A percentile compares a stretch with the other conserved stretches of the same genome.
Evolutionary conservation across 1,140 invertebrate species (phyloP).

Genomic region (Anagrus nilaparvatae): DNA sequence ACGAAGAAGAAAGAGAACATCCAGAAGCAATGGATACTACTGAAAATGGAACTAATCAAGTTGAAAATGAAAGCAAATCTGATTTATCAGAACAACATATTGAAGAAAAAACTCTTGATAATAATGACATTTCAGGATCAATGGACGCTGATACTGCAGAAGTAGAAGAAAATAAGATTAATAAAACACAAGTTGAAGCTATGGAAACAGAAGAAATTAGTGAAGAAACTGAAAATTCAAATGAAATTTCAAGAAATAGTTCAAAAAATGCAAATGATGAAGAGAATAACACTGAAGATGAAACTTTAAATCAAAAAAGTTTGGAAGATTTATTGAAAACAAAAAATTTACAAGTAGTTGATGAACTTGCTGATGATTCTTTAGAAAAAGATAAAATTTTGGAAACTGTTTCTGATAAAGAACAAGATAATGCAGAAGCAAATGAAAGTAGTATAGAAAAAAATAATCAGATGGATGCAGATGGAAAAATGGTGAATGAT

Average conservation of each 20-base stretch:
- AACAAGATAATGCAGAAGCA: slow-evolving; percentile 10
- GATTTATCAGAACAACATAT: slow-evolving; percentile 4
- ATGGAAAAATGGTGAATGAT: neutral
- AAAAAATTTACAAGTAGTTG: slow-evolving; percentile 18
- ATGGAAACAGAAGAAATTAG: neutral
- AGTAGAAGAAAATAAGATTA: slow-evolving; percentile 3
- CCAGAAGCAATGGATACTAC: too few relatives aligned
- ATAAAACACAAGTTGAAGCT: slow-evolving; percentile 2
- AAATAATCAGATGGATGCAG: neutral
- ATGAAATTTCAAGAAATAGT: neutral
- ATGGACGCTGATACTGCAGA: neutral
- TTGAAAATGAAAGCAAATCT: neutral
- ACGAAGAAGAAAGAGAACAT: slow-evolving; percentile 1
- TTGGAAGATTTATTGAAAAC: slow-evolving; percentile 18
- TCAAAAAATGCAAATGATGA: neutral
- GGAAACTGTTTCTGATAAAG: slow-evolving; percentile 12
- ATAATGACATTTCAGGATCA: neutral
- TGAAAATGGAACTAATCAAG: neutral
- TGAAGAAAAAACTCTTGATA: neutral
- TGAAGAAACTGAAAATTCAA: slow-evolving; percentile 4
- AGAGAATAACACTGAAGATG: slow-evolving; percentile 9
- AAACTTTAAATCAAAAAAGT: slow-evolving; percentile 12
- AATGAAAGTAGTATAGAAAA: slow-evolving; percentile 2
- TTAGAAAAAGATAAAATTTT: neutral
- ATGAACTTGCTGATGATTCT: slow-evolving; percentile 15